Base-by-base conservation (phyloP, 2,113 vertebrate species). In the Nettapus auritus region DNA sequence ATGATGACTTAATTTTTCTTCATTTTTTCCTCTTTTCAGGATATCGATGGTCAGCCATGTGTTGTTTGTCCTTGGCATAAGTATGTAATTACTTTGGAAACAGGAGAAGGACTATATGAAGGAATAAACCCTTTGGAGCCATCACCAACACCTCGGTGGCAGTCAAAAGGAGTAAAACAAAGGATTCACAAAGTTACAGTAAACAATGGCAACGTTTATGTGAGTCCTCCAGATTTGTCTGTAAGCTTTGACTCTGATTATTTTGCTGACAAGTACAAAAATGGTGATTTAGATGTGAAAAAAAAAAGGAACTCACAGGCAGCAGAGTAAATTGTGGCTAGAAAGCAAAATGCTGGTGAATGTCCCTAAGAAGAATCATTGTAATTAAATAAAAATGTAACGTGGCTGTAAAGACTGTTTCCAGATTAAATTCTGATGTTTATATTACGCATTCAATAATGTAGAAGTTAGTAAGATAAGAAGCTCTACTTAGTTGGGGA, bases 61-160 rank as follows among this genome's bases (percentile, higher is more conserved):
- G 98, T 99, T 95, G 95, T 99, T 97, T 99, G 99, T 90, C 99
- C 99, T 25, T 99, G 98, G 95, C 99, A 99, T 98, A 99, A 99
- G 90, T 99, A 98, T 95, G 99, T 98, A 98, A 99, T 99, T 93
- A 97, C 98, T 82, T 92, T 99, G 92, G 97, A 98, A 69, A 96
- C 98, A 63, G 99, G 99, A 81, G 99, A 99, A 97, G 98, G 99
- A 62, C 80, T 99, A 11, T 99, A 99, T 96, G 98, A 98, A 96
- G 98, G 93, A 96, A 82, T 86, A 52, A 96, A 99, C 93, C 98
- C 98, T 71, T 92, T 52, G 89, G 97, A 98, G 13, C 97, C 98
- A 60, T 90, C 96, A 12, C 94, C 98, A 64, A 96, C 92, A 57
- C 91, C 97, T 64, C 96, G 93, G 86, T 99, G 99, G 99, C 97